Conservation (phyloP, 2,113 vertebrate genomes). For the Tyto alba region DNA sequence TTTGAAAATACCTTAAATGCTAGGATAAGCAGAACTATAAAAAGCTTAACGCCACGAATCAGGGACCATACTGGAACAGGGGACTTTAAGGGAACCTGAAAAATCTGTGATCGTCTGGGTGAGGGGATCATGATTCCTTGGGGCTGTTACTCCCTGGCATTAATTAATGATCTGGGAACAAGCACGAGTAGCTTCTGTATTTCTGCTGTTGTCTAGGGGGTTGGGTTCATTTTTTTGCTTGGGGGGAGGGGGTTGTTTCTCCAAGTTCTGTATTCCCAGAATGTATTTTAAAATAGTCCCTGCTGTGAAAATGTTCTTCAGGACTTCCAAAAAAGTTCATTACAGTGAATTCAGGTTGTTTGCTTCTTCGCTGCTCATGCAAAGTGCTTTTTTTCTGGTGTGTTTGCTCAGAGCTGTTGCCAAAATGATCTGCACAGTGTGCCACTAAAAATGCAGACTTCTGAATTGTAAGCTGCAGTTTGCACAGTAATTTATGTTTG, state of each 20-base stretch:
- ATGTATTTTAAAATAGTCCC: background rate
- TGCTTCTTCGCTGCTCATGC: background rate
- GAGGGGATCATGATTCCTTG: background rate
- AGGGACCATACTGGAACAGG: background rate
- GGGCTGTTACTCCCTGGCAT: background rate
- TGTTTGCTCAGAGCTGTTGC: slow-evolving; percentile 35
- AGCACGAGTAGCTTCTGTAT: background rate
- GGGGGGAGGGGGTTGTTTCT: background rate
- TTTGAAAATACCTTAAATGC: slow-evolving; percentile 61
- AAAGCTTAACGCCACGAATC: slow-evolving; percentile 39
- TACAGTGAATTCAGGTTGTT: background rate
- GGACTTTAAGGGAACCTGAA: background rate
- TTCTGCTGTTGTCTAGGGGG: background rate
- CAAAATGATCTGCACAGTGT: background rate
- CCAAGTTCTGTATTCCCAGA: background rate
- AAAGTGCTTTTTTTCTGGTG: background rate
- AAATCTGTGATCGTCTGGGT: background rate
- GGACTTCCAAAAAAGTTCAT: background rate
- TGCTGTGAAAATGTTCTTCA: background rate
- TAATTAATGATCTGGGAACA: background rate
- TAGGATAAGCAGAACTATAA: slow-evolving; percentile 60
- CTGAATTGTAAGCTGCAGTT: background rate
- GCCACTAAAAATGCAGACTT: slow-evolving; percentile 28
- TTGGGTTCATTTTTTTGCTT: background rate
- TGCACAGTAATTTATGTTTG: slow-evolving; percentile 27